Percentiles rank a stretch among this genome's conserved stretches.
Conservation (phyloP, 2,888 invertebrate species). For the Eulithis testata region DNA sequence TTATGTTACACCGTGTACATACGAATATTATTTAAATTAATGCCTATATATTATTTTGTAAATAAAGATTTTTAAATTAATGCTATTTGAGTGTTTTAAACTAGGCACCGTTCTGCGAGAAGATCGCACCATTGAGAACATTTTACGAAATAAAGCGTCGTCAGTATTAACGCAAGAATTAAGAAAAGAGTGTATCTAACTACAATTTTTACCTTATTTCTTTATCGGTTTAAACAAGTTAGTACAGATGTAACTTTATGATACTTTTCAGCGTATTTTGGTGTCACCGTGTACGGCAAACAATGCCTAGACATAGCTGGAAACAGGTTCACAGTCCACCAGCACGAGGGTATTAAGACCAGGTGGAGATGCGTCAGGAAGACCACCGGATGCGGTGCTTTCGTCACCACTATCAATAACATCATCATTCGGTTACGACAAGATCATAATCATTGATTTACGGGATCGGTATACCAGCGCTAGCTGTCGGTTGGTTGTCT, state of each 20-base stretch:
- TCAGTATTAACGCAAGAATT: too few species aligned
- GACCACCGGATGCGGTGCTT: slow-evolving; percentile 51
- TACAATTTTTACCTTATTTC: too few species aligned
- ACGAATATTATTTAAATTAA: not conserved
- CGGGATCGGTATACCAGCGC: not conserved
- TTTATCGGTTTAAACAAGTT: too few species aligned
- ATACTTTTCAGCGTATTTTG: slow-evolving; percentile 57
- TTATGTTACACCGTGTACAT: too few species aligned
- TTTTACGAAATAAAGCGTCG: too few species aligned
- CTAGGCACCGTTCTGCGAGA: too few species aligned
- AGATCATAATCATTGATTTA: slow-evolving; percentile 33
- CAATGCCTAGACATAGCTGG: slow-evolving; percentile 63
- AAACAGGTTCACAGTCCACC: slow-evolving; percentile 66
- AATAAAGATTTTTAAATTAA: not conserved
- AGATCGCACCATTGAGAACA: too few species aligned
- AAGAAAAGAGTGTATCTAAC: too few species aligned
- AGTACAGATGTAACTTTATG: not conserved
- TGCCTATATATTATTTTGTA: not conserved
- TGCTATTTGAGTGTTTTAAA: not conserved
- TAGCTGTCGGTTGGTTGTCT: too few species aligned
- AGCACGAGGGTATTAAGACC: slow-evolving; percentile 63
- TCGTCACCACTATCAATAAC: slow-evolving; percentile 47
- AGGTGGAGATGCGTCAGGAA: slow-evolving; percentile 55
- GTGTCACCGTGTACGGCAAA: slow-evolving; percentile 62
- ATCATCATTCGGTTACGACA: slow-evolving; percentile 35